A percentile compares a stretch with the other conserved stretches of the same genome.
Evolutionary conservation across 2,888 invertebrate species (phyloP).

Genomic region (Eupeodes luniger): DNA sequence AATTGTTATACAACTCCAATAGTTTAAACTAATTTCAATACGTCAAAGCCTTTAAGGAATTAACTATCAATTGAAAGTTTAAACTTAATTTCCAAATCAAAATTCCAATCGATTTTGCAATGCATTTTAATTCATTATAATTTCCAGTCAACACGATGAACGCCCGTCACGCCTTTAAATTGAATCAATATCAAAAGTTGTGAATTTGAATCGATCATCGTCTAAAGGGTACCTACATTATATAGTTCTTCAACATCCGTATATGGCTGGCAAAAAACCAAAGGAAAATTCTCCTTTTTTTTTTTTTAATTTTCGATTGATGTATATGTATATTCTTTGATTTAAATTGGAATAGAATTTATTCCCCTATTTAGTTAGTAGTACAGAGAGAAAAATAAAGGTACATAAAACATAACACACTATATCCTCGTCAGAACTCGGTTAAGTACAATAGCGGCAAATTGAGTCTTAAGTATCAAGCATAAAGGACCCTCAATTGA

Average conservation of each 20-base stretch:
- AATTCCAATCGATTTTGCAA: not conserved
- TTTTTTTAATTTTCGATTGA: constrained; percentile 16
- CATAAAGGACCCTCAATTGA: constrained; percentile 17
- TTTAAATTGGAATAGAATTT: constrained; percentile 13
- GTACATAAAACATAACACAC: not conserved
- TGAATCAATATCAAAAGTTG: constrained; percentile 5
- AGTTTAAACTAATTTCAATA: too few relatives aligned
- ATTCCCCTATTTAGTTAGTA: not conserved
- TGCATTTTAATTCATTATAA: not conserved
- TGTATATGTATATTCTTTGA: constrained; percentile 25
- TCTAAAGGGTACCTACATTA: not conserved
- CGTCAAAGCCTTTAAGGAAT: too few relatives aligned
- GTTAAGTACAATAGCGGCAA: constrained; percentile 37
- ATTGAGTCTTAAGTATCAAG: constrained; percentile 15
- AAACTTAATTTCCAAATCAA: not conserved
- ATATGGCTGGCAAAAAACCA: not conserved
- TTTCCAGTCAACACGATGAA: too few relatives aligned
- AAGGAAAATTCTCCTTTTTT: not conserved
- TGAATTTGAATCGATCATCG: not conserved
- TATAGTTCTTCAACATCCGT: not conserved
- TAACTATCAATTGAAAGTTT: too few relatives aligned
- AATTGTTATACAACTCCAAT: too few relatives aligned
- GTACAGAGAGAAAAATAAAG: not conserved
- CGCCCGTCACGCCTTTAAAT: not conserved
- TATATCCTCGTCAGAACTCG: constrained; percentile 26